Conservation (phyloP, 2,888 invertebrate species). For the Cosmia trapezina region DNA sequence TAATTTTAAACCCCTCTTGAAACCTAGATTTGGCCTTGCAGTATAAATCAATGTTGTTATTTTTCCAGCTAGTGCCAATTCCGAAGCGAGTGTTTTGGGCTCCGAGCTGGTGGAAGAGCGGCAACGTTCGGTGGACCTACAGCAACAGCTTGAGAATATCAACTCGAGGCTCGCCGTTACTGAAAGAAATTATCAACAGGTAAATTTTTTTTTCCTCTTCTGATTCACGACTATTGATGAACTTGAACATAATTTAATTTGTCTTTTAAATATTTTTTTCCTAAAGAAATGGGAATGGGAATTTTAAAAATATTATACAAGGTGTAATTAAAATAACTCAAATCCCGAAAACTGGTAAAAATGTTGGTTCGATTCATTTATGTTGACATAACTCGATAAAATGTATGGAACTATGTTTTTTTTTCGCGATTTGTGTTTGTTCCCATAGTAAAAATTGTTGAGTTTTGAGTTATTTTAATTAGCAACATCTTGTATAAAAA, state of each 20-base stretch:
- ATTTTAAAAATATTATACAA: not conserved
- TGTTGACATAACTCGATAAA: not conserved
- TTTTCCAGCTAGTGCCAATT: constrained; percentile 93
- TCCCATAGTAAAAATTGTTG: not conserved
- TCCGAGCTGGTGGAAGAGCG: constrained; percentile 94
- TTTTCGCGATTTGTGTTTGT: not conserved
- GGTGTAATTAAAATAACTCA: too few species aligned
- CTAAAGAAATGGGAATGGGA: too few species aligned
- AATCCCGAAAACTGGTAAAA: not conserved
- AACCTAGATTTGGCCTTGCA: not conserved
- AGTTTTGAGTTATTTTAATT: not conserved
- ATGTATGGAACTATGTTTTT: not conserved
- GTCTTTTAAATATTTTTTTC: not conserved
- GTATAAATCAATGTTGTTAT: not conserved
- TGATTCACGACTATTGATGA: constrained; percentile 9
- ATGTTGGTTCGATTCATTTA: not conserved
- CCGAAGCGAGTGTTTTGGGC: constrained; percentile 93
- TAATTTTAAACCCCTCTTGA: constrained; percentile 2
- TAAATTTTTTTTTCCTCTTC: constrained; percentile 65
- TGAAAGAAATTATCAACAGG: constrained; percentile 93
- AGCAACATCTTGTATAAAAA: not conserved
- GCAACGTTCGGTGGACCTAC: constrained; percentile 95
- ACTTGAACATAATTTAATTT: constrained; percentile 4
- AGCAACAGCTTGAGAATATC: constrained; percentile 95
- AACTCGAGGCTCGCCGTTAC: constrained; percentile 93